Percentiles rank a stretch among this genome's conserved stretches.
Evolutionary conservation across 2,888 invertebrate genomes (phyloP).

Genomic region (Sesia apiformis): DNA sequence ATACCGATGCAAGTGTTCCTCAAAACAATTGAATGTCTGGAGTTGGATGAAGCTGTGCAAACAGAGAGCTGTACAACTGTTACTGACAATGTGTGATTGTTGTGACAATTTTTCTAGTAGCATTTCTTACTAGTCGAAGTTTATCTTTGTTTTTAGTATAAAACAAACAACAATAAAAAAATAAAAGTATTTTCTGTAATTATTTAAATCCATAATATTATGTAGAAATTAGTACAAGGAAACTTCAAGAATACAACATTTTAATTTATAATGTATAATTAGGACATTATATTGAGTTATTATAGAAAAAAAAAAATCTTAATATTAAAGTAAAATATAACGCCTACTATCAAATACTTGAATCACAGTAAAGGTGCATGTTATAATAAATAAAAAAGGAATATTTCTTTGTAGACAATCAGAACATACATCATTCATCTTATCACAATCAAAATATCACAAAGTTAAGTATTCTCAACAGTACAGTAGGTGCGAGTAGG

Average conservation of each 20-base stretch:
- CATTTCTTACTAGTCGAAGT: background rate
- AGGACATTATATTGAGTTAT: too few relatives aligned
- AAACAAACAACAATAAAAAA: background rate
- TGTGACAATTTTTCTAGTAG: background rate
- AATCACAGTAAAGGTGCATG: too few relatives aligned
- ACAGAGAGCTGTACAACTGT: conserved; percentile 17
- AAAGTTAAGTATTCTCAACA: conserved; percentile 17
- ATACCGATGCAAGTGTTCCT: conserved; percentile 74
- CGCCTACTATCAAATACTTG: too few relatives aligned
- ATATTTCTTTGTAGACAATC: too few relatives aligned
- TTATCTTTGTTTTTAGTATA: background rate
- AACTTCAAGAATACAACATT: background rate
- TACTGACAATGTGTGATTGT: background rate
- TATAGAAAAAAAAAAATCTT: too few relatives aligned
- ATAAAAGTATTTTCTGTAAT: too few relatives aligned
- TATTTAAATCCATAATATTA: too few relatives aligned
- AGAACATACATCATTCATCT: background rate
- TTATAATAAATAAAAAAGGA: too few relatives aligned
- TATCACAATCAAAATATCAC: background rate
- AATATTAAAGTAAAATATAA: too few relatives aligned
- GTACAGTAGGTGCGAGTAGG: conserved; percentile 70
- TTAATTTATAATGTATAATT: background rate
- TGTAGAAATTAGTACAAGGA: too few relatives aligned
- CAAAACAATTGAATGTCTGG: conserved; percentile 68
- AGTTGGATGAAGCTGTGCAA: conserved; percentile 54